Percentiles rank a stretch among this genome's conserved stretches.
phyloP scores from a whole-genome alignment of 2,888 invertebrate species.

The Girardia tigrina region DNA sequence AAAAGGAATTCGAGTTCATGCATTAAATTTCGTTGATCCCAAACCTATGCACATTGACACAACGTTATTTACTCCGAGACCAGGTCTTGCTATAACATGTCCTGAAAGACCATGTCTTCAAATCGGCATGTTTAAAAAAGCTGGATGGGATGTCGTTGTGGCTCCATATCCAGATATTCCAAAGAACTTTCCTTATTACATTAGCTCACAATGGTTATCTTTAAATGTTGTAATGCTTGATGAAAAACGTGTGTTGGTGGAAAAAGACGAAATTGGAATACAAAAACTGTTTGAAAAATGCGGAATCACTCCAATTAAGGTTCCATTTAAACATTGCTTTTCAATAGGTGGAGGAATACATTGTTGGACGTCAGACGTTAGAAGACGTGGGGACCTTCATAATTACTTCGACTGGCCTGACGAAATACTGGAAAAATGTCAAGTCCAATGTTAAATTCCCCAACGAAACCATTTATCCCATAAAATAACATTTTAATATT shows the following conservation, averaged over 20 bases:
- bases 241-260: conserved; percentile 14
- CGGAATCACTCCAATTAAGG: conserved; percentile 11
- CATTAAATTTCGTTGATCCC: conserved; percentile 38
- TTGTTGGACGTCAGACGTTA: conserved; percentile 28
- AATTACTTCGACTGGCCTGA: neutral
- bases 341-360: conserved; percentile 27
- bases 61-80: conserved; percentile 39
- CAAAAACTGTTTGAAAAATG: conserved; percentile 4
- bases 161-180: conserved; percentile 38
- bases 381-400: conserved; percentile 16
- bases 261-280: conserved; percentile 20
- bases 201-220: conserved; percentile 28
- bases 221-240: conserved; percentile 28
- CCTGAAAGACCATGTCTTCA: conserved; percentile 39
- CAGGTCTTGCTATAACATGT: conserved; percentile 39
- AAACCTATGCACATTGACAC: conserved; percentile 40
- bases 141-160: conserved; percentile 38
- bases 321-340: neutral
- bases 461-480: too few relatives aligned
- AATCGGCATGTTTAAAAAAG: conserved; percentile 38
- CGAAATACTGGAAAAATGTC: neutral
- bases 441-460: too few relatives aligned
- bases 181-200: conserved; percentile 33
- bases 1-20: conserved; percentile 38
- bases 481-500: too few relatives aligned